Base-by-base conservation (phyloP, 2,888 invertebrate species). In the Metellina segmentata region DNA sequence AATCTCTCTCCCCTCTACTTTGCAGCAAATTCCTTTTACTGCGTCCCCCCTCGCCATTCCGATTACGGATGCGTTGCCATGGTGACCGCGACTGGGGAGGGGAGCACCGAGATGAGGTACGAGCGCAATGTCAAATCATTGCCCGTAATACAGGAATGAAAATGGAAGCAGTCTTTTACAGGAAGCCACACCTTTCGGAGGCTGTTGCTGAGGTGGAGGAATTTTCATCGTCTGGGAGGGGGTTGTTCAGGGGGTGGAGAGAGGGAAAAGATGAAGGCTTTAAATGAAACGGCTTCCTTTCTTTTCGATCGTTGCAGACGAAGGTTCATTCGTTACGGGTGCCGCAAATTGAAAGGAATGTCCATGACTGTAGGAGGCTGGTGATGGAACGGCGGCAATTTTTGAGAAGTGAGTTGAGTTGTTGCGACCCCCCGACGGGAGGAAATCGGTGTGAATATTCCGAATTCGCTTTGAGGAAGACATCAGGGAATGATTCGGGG, bases 61-160 rank as follows among this genome's bases (percentile, higher is more conserved):
- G 71, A 87, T 87, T 87, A 79, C 90, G 49, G 79, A 90, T 85
- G 85, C 81, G 85, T 85, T 85, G 49, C 90, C 69, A 79, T 78
- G 90, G 79, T 0, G 48, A 90, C 85, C 20, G 34, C 19, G 34
- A 4, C n/a, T 34, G 34, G 34, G 34, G 34, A 34, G 34, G 34
- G 34, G 34, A 34, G 34, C 48, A 16, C 34, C 34, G 82, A 72
- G 85, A 85, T 85, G 90, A 85, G 90, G 85, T 72, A 85, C 90
- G 79, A 70, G 85, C 61, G 71, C 34, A 79, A 81, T 85, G 90
- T 74, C 90, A 90, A 90, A 90, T 90, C 90, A 90, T 85, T 78
- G 90, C 78, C 70, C 70, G 83, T 86, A 86, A 86, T 86, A 71
- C 79, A 49, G 72, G 90, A 78, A 79, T 85, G 90, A 74, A 79